Conservation (phyloP, 2,113 vertebrate species). For the Pandion haliaetus region DNA sequence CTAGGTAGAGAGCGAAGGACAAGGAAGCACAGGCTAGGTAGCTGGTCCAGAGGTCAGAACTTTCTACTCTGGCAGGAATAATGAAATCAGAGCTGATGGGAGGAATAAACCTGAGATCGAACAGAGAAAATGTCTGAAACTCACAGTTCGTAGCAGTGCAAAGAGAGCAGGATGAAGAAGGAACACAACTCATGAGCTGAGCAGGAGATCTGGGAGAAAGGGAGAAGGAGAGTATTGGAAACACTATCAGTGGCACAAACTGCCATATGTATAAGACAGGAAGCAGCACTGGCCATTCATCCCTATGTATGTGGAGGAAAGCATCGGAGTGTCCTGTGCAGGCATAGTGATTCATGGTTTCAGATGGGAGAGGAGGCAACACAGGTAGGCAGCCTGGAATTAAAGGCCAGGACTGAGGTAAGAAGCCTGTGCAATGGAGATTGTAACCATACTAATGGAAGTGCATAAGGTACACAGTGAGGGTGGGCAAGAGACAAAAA, state of each 20-base stretch:
- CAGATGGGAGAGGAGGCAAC: not conserved
- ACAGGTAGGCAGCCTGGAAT: not conserved
- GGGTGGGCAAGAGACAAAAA: not conserved
- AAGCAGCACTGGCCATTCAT: not conserved
- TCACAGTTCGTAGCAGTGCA: not conserved
- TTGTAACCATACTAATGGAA: not conserved
- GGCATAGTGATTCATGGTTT: not conserved
- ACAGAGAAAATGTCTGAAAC: not conserved
- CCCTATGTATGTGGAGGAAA: not conserved
- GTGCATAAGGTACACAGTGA: not conserved
- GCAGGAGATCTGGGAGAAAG: not conserved
- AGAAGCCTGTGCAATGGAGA: not conserved
- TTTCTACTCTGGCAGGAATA: not conserved
- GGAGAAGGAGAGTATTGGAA: not conserved
- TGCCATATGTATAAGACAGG: not conserved
- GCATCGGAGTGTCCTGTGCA: not conserved
- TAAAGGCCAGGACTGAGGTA: not conserved
- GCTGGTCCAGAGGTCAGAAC: not conserved
- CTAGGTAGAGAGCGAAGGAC: not conserved
- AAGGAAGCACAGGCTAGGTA: not conserved
- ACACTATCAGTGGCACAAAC: not conserved
- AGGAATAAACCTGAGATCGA: not conserved
- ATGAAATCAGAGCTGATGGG: not conserved
- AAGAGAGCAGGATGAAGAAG: not conserved
- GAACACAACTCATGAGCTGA: not conserved